Percentiles rank a stretch among this genome's conserved stretches.
Conservation (phyloP, 2,888 invertebrate species). For the Eupithecia subumbrata region DNA sequence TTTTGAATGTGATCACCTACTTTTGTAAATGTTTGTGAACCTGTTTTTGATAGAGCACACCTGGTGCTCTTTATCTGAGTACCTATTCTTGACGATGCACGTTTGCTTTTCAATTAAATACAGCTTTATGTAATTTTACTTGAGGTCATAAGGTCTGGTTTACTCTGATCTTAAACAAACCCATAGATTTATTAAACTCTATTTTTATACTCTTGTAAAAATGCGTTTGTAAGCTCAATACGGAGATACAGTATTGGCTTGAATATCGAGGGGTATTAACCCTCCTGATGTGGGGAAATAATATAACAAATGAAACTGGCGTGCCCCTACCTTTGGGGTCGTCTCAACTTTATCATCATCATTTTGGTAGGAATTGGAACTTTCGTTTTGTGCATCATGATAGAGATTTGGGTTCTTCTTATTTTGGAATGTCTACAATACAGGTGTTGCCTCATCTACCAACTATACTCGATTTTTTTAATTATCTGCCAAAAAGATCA, state of each 20-base stretch:
- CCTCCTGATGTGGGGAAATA: neutral
- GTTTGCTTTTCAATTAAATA: neutral
- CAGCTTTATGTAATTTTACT: neutral
- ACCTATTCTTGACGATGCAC: neutral
- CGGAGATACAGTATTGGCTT: neutral
- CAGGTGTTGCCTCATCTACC: neutral
- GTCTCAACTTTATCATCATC: neutral
- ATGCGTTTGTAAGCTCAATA: neutral
- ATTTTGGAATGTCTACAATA: neutral
- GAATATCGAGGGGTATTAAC: neutral
- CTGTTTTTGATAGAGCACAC: neutral
- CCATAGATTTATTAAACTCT: neutral
- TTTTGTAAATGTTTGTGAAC: neutral
- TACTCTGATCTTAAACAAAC: neutral
- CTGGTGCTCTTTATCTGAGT: neutral
- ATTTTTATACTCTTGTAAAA: neutral
- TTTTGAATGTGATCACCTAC: constrained; percentile 13
- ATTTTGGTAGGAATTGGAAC: neutral
- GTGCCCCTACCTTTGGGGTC: neutral
- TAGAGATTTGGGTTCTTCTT: neutral
- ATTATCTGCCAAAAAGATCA: neutral
- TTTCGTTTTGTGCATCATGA: neutral
- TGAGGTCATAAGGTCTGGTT: neutral
- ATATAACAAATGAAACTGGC: neutral
- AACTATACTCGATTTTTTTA: neutral